Evolutionary conservation across 1,140 invertebrate genomes (phyloP), one percentile per base, ranked within the genome.

Genomic region (Cydia amplana): DNA sequence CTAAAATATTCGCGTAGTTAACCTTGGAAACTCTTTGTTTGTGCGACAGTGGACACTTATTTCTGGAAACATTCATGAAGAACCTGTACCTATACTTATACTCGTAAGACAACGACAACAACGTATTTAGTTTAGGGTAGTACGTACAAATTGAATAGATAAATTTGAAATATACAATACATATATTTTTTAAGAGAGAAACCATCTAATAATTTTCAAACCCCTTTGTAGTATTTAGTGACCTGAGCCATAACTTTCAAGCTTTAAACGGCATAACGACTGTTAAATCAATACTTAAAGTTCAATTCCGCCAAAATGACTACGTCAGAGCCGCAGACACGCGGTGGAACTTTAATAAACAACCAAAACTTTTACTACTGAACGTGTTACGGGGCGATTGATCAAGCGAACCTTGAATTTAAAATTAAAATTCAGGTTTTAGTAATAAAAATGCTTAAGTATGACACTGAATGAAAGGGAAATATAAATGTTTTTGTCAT

Each of bases 241-340:
- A 18, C 3, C 14, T 65, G 16, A 40, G 18, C 6, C 64, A 40
- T 40, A 70, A 70, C 65, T 18, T 70, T 70, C 28, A 9, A 70
- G 28, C 16, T 70, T 20, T 70, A 40, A 70, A 43, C 65, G 65
- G 28, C 18, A 70, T 65, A 0, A 70, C 28, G 65, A 70, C 32
- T 70, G 65, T 70, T 70, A 70, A 40, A 70, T 70, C 65, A 70
- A 70, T 70, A 70, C 65, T 43, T 70, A 70, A 70, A 70, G 65
- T 70, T 70, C 32, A 70, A 70, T 43, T 70, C 65, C 65, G 65
- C 65, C 28, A 70, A 70, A 70, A 70, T 70, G 65, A 70, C 32
- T 40, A 70, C 65, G 65, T 70, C 65, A 70, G 65, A 43, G 65
- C 28, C 18, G 32, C 32, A 40, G n/a, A n/a, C 64, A 32, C n/a